Percentiles rank a stretch among this genome's conserved stretches.
phyloP scores from a whole-genome alignment of 23 tunicate genomes.

The Trididemnum miniatum region DNA sequence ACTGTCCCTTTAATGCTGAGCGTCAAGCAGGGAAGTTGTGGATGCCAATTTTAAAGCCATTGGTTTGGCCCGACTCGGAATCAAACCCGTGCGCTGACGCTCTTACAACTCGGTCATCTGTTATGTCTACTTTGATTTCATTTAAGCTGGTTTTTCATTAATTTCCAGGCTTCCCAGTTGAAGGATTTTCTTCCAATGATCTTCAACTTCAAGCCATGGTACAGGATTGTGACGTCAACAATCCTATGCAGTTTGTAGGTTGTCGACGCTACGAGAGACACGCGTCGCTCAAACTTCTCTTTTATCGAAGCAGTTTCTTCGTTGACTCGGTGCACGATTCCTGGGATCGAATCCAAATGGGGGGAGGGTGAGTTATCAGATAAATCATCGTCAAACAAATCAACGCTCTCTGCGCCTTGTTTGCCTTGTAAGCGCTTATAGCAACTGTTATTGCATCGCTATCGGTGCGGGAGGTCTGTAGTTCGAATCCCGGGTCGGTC shows the following conservation, averaged over 20 bases:
- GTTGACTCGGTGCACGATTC: constrained; percentile 58
- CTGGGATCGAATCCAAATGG: constrained; percentile 80
- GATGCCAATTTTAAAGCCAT: neutral
- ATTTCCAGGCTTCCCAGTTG: constrained; percentile 47
- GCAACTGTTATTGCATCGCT: too few relatives aligned
- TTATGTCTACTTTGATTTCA: neutral
- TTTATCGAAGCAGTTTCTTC: constrained; percentile 45
- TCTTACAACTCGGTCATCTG: neutral
- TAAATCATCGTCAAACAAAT: too few relatives aligned
- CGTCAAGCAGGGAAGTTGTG: too few relatives aligned
- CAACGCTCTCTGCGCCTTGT: too few relatives aligned
- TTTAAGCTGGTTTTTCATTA: too few relatives aligned
- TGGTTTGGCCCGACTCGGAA: too few relatives aligned
- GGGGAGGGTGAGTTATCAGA: constrained; percentile 47
- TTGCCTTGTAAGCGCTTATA: neutral
- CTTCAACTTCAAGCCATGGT: constrained; percentile 29
- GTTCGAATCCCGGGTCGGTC: too few relatives aligned
- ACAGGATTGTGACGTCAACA: constrained; percentile 36
- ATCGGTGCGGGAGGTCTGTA: too few relatives aligned
- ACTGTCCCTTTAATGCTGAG: too few relatives aligned
- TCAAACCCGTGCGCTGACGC: too few relatives aligned
- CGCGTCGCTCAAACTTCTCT: constrained; percentile 66
- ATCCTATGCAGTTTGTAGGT: constrained; percentile 48
- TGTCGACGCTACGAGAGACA: constrained; percentile 49
- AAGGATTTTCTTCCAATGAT: constrained; percentile 18